A percentile compares a stretch with the other conserved stretches of the same genome.
Evolutionary conservation across 2,888 invertebrate species (phyloP).

Genomic region (Apamea crenata): DNA sequence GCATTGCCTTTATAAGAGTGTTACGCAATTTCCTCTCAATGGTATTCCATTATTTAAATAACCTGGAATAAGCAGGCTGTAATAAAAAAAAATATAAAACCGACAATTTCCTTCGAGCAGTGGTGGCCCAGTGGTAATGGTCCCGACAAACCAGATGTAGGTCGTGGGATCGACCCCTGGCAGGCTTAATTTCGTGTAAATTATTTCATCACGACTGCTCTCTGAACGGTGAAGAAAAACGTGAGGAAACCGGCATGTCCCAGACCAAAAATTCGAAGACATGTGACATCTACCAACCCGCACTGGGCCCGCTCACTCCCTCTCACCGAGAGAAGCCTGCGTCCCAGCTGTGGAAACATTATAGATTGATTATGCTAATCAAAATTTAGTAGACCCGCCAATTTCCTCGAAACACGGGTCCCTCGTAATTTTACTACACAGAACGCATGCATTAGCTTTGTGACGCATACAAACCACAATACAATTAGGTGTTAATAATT

Average conservation of each 20-base stretch:
- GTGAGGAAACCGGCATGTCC: too few species aligned
- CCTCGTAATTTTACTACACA: neutral
- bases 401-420: neutral
- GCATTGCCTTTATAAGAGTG: neutral
- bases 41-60: neutral
- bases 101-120: neutral
- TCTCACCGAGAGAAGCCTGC: neutral
- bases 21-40: neutral
- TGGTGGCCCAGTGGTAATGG: neutral
- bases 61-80: neutral
- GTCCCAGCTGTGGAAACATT: neutral
- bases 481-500: neutral
- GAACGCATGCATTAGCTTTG: neutral
- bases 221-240: neutral
- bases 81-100: too few species aligned
- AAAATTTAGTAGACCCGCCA: neutral
- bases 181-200: neutral
- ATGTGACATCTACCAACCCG: neutral
- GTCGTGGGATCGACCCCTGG: neutral
- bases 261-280: too few species aligned
- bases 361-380: too few species aligned
- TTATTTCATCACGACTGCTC: neutral
- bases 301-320: too few species aligned
- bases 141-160: too few species aligned
- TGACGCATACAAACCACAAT: neutral